phyloP scores from a whole-genome alignment of 2,797 vertebrate species.

The Thalassophryne amazonica region DNA sequence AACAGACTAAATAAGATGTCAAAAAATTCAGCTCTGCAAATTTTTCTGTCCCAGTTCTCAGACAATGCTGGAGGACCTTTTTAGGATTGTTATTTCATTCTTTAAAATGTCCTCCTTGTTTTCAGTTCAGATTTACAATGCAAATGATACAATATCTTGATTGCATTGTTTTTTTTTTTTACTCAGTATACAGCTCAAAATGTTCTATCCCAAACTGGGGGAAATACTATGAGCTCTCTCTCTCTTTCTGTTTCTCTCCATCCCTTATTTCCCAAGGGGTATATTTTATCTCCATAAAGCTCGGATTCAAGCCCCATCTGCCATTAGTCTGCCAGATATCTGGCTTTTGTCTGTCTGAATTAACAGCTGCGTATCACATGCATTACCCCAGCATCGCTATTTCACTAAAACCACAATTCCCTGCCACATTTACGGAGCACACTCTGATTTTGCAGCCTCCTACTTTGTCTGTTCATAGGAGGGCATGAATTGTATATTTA shows the following conservation, averaged over 20 bases:
- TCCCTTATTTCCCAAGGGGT: constrained; percentile 20
- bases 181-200: constrained; percentile 1
- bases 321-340: constrained; percentile 51
- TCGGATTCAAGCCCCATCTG: constrained; percentile 52
- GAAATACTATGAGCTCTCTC: neutral
- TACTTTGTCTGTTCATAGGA: constrained; percentile 35
- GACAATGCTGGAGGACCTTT: too few relatives aligned
- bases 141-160: neutral
- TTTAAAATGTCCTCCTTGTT: neutral
- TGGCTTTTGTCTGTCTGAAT: constrained; percentile 59
- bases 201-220: neutral
- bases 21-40: neutral
- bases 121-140: neutral
- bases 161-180: too few relatives aligned
- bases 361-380: constrained; percentile 58
- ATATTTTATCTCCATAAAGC: constrained; percentile 55
- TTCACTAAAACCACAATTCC: constrained; percentile 46
- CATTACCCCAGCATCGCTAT: constrained; percentile 38
- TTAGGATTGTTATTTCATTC: too few relatives aligned
- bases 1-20: neutral
- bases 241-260: constrained; percentile 10
- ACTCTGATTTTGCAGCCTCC: constrained; percentile 34
- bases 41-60: too few relatives aligned
- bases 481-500: constrained; percentile 65
- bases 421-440: constrained; percentile 48